Base-by-base conservation (phyloP, 2,113 vertebrate genomes). In the Paradoxurus hermaphroditus region DNA sequence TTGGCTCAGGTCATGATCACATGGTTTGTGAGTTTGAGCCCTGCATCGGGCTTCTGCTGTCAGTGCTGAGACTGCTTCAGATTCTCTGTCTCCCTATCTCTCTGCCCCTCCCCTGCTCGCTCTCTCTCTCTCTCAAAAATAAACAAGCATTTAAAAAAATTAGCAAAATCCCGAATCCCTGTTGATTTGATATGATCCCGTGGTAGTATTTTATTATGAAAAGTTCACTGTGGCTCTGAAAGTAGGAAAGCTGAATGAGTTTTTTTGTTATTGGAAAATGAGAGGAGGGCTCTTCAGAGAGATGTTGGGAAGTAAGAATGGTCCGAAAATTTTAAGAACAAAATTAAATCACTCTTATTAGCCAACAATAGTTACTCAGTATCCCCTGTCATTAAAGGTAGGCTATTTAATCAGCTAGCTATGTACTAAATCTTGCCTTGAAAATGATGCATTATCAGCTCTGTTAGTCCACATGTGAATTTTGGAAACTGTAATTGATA, bases 181-280 rank as follows among this genome's bases (percentile, higher is more conserved):
- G 46, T 90, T 90, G 88, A 77, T 72, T 86, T 96, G 46, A 44
- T 25, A 63, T 31, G 44, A 73, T 79, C 34, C 65, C 59, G 3
- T 81, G 46, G 67, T 77, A 65, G 10, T 87, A 15, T 93, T 94
- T 97, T 81, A 51, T 93, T 79, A 65, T 84, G 39, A 92, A 92
- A 91, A 95, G 7, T 49, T 79, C 56, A 90, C 44, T 91, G 62
- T 92, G 63, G 51, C 67, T 89, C 39, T 75, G 51, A 84, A 88
- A 75, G 63, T 49, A 79, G 29, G 27, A 94, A 91, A 68, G 25
- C 49, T 27, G 27, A 88, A 81, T 78, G 77, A 44, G 19, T 86
- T 68, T 86, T 88, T 12, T 65, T 65, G 39, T 49, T 68, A 67
- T 68, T 93, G 68, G 36, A 73, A 89, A 72, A 91, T 62, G 19